These are phyloP conservation scores for Brachionus sp. DNA, from an alignment of 1,140 invertebrate genomes.

Conservation along the genomic window DNA sequence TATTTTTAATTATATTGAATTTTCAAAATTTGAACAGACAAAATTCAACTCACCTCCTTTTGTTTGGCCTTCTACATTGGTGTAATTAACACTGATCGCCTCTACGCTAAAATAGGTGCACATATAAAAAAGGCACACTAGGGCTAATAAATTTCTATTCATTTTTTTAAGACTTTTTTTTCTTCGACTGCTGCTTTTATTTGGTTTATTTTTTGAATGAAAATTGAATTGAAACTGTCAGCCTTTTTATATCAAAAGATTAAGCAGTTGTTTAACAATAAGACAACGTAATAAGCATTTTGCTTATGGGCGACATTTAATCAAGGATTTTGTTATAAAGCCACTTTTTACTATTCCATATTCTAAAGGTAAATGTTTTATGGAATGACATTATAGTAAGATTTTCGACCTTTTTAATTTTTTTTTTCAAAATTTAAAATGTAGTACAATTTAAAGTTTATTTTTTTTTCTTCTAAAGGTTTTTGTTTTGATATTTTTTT, in stretches of 20 bases:
- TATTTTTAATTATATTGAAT: not conserved
- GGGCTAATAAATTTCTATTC: not conserved
- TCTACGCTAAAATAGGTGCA: not conserved
- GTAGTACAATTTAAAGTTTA: not conserved
- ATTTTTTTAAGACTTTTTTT: not conserved
- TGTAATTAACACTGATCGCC: not conserved
- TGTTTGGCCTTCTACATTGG: not conserved
- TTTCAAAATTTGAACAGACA: not conserved
- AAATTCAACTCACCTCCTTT: not conserved
- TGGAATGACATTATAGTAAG: conserved; percentile 5
- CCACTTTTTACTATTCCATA: not conserved
- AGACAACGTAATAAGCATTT: conserved; percentile 11
- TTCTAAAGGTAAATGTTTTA: conserved; percentile 17
- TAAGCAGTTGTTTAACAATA: not conserved
- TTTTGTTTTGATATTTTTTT: not conserved
- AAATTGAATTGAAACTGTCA: not conserved
- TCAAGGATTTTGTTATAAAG: not conserved
- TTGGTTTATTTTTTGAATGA: not conserved
- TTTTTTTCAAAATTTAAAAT: not conserved
- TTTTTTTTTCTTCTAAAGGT: not conserved
- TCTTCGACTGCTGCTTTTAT: not conserved
- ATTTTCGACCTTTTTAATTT: not conserved
- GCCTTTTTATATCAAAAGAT: not conserved
- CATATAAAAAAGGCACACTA: not conserved
- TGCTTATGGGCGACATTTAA: not conserved